phyloP scores from a whole-genome alignment of 2,888 invertebrate species.

The Rotaria magnacalcarata region DNA sequence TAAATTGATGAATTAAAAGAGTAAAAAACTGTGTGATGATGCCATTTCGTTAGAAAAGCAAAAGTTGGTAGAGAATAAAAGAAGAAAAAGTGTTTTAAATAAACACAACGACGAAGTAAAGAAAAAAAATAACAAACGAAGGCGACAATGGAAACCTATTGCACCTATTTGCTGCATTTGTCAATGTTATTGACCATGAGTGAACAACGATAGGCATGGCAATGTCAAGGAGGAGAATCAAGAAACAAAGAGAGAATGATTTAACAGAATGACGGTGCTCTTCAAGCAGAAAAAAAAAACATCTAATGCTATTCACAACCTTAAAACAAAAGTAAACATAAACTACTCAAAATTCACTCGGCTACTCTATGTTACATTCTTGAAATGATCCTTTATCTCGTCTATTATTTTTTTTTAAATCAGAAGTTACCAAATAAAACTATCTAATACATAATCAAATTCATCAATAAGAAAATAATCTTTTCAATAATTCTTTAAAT shows the following conservation, averaged over 20 bases:
- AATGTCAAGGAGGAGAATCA: neutral
- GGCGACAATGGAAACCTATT: neutral
- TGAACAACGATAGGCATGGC: neutral
- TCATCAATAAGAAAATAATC: neutral
- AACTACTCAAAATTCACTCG: too few relatives aligned
- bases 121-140: neutral
- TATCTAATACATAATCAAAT: neutral
- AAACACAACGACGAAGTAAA: neutral
- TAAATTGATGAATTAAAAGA: neutral
- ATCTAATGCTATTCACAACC: neutral
- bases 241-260: neutral
- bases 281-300: neutral
- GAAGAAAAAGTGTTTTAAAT: neutral
- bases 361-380: too few relatives aligned
- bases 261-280: too few relatives aligned
- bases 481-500: neutral
- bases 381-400: too few relatives aligned
- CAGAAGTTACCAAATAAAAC: neutral
- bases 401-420: neutral
- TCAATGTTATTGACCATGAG: neutral
- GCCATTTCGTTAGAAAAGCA: slow-evolving; percentile 17
- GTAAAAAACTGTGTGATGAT: neutral
- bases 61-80: neutral
- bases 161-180: neutral
- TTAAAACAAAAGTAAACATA: neutral